Evolutionary conservation across 2,888 invertebrate genomes (phyloP).

Genomic region (Lamellibrachia satsuma): DNA sequence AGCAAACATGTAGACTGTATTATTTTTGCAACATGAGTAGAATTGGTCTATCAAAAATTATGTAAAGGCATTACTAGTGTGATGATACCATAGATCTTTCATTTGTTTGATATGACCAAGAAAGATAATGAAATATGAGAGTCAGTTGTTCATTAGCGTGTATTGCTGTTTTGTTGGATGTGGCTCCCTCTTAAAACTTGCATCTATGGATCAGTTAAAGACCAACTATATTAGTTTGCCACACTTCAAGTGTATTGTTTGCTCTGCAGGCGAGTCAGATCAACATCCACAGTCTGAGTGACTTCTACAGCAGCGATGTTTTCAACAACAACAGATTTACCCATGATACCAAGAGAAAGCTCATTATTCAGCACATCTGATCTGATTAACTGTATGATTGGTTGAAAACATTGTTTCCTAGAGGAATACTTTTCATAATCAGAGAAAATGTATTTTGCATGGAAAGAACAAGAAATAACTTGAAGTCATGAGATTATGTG

Average conservation of each 20-base stretch:
- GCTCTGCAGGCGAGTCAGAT: constrained; percentile 84
- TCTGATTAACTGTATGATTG: neutral
- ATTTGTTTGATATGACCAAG: no score
- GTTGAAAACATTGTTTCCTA: neutral
- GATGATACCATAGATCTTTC: no score
- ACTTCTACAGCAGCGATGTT: constrained; percentile 90
- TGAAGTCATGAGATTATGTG: neutral
- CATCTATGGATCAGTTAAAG: neutral
- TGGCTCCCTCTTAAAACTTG: no score
- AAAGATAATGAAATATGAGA: no score
- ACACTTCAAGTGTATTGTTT: no score
- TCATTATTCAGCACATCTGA: constrained; percentile 77
- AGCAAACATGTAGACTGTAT: no score
- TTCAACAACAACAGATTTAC: constrained; percentile 88
- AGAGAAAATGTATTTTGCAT: neutral
- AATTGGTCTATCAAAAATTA: no score
- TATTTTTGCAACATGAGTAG: no score
- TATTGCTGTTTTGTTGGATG: no score
- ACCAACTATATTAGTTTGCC: no score
- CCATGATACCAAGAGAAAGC: constrained; percentile 83
- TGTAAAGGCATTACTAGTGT: no score
- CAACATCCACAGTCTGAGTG: constrained; percentile 85
- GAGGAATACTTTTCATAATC: neutral
- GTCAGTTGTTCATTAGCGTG: no score
- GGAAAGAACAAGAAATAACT: neutral